Evolutionary conservation across 2,113 vertebrate genomes (phyloP).

Genomic region (Cebus imitator): DNA sequence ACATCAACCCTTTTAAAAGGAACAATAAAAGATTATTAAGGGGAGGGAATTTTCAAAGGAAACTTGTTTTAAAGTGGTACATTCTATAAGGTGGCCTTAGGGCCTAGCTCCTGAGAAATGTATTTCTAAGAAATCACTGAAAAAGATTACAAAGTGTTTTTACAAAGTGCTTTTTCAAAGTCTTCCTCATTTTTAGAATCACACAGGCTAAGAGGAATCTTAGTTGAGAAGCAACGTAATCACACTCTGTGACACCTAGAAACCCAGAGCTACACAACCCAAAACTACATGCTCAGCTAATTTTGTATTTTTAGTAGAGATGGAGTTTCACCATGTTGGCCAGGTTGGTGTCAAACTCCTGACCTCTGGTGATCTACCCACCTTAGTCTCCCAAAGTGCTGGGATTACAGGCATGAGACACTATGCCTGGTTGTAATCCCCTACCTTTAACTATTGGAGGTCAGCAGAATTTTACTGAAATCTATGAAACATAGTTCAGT

Average conservation of each 20-base stretch:
- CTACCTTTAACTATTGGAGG: not conserved
- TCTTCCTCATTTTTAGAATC: not conserved
- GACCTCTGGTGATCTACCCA: no score
- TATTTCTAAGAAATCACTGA: conserved; percentile 17
- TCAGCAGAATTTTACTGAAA: not conserved
- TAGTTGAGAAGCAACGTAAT: not conserved
- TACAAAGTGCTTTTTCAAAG: not conserved
- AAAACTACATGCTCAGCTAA: no score
- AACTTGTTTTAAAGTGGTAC: not conserved
- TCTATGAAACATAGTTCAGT: not conserved
- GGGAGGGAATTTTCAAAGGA: conserved; percentile 26
- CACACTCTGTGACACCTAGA: not conserved
- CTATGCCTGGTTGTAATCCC: no score
- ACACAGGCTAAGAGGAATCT: not conserved
- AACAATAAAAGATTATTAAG: not conserved
- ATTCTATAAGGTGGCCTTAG: not conserved
- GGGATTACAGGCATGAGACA: no score
- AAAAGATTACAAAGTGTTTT: not conserved
- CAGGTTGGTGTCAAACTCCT: no score
- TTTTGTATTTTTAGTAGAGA: no score
- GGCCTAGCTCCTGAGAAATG: not conserved
- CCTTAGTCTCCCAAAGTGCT: no score
- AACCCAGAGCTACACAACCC: not conserved
- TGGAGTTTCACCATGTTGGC: no score
- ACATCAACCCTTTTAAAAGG: not conserved